Evolutionary conservation across 2,113 vertebrate genomes (phyloP).

Genomic region (Rattus norvegicus): DNA sequence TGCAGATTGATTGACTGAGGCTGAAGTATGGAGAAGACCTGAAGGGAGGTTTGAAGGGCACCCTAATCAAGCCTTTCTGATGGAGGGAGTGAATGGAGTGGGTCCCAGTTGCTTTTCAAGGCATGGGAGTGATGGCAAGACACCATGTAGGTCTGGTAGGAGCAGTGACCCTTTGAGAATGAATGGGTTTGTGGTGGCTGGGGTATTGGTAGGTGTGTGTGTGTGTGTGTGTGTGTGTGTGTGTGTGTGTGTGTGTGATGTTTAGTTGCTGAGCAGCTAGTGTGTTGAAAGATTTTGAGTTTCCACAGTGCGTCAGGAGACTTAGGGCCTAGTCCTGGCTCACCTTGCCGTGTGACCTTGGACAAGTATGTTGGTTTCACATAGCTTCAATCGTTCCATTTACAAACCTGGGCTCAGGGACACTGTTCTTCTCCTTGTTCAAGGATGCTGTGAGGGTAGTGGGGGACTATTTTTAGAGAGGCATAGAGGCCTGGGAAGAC

Average conservation of each 20-base stretch:
- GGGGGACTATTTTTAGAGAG: conserved; percentile 11
- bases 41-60: not conserved
- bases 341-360: conserved; percentile 73
- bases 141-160: not conserved
- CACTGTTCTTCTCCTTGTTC: not conserved
- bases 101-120: not conserved
- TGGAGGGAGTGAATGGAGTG: not conserved
- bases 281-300: not conserved
- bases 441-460: not conserved
- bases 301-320: conserved; percentile 9
- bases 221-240: too few relatives aligned
- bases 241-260: not conserved
- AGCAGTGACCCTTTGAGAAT: not conserved
- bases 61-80: not conserved
- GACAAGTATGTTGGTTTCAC: conserved; percentile 10
- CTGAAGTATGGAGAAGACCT: conserved; percentile 1
- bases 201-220: not conserved
- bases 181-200: not conserved
- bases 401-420: not conserved
- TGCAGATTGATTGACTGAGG: conserved; percentile 30
- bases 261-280: not conserved
- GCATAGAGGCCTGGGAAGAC: not conserved
- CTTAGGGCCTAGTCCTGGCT: conserved; percentile 34
- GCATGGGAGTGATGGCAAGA: not conserved
- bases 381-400: not conserved